Percentiles rank a stretch among this genome's conserved stretches.
Conservation (phyloP, 2,113 vertebrate genomes). For the Cryptoleucopteryx plumbea region DNA sequence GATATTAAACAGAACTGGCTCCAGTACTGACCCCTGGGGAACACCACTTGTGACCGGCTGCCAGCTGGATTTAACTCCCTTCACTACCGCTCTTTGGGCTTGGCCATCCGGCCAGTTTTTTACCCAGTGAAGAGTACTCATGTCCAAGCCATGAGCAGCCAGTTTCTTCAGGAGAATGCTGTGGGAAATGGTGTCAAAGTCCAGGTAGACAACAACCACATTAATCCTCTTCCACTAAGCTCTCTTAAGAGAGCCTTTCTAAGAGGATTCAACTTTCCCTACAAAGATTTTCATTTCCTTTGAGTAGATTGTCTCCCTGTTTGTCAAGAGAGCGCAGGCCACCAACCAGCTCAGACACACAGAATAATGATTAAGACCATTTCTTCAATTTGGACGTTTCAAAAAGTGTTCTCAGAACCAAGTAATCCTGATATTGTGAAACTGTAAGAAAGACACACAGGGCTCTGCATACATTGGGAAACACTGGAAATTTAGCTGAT, state of each 20-base stretch:
- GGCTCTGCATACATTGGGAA: not conserved
- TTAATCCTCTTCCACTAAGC: not conserved
- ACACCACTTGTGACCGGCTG: no score
- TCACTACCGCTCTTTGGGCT: not conserved
- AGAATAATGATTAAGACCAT: not conserved
- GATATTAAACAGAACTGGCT: not conserved
- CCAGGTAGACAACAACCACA: not conserved
- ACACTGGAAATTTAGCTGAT: not conserved
- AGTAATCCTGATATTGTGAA: not conserved
- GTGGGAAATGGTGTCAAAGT: not conserved
- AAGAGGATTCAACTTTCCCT: not conserved
- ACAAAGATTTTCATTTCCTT: not conserved
- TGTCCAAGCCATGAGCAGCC: not conserved
- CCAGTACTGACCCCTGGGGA: not conserved
- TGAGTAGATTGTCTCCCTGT: accelerated
- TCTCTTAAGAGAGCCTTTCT: not conserved
- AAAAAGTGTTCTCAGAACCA: not conserved
- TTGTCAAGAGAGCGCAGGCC: not conserved
- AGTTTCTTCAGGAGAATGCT: not conserved
- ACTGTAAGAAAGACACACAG: not conserved
- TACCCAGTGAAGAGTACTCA: no score
- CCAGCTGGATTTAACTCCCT: not conserved
- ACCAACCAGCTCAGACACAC: not conserved
- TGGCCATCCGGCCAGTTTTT: not conserved
- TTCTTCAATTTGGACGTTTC: not conserved